phyloP scores from a whole-genome alignment of 2,888 invertebrate species.

The Azorinus chamasolen region DNA sequence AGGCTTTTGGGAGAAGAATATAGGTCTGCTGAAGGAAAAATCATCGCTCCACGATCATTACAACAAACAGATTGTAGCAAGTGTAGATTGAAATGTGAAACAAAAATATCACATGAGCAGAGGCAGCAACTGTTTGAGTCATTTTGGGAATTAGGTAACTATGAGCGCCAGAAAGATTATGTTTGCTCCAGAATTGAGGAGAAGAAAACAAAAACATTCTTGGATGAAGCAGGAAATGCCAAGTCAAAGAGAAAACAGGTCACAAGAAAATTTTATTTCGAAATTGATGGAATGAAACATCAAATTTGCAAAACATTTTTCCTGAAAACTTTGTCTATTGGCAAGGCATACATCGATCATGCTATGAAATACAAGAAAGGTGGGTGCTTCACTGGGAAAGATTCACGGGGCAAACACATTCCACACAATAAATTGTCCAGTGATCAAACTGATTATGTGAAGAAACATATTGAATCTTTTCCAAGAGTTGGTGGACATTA shows the following conservation, averaged over 20 bases:
- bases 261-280: slow-evolving; percentile 17
- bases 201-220: slow-evolving; percentile 25
- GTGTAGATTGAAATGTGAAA: slow-evolving; percentile 34
- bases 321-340: slow-evolving; percentile 39
- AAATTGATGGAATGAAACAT: slow-evolving; percentile 10
- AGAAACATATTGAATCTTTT: slow-evolving; percentile 57
- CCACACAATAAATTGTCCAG: slow-evolving; percentile 34
- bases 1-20: slow-evolving; percentile 41
- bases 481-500: slow-evolving; percentile 52
- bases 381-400: slow-evolving; percentile 24
- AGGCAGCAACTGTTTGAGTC: slow-evolving; percentile 26
- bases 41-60: slow-evolving; percentile 8
- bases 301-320: slow-evolving; percentile 48
- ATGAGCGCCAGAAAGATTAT: slow-evolving; percentile 48
- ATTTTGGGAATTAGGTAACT: slow-evolving; percentile 30
- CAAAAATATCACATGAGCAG: slow-evolving; percentile 24
- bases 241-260: slow-evolving; percentile 21
- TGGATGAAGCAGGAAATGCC: slow-evolving; percentile 7
- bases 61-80: slow-evolving; percentile 14
- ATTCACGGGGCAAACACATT: slow-evolving; percentile 32
- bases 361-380: slow-evolving; percentile 28
- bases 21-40: slow-evolving; percentile 25
- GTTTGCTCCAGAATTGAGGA: slow-evolving; percentile 29
- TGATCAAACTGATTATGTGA: slow-evolving; percentile 13
- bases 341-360: slow-evolving; percentile 37